Evolutionary conservation across 2,888 invertebrate species (phyloP).

Genomic region (Nomada lathburiana): DNA sequence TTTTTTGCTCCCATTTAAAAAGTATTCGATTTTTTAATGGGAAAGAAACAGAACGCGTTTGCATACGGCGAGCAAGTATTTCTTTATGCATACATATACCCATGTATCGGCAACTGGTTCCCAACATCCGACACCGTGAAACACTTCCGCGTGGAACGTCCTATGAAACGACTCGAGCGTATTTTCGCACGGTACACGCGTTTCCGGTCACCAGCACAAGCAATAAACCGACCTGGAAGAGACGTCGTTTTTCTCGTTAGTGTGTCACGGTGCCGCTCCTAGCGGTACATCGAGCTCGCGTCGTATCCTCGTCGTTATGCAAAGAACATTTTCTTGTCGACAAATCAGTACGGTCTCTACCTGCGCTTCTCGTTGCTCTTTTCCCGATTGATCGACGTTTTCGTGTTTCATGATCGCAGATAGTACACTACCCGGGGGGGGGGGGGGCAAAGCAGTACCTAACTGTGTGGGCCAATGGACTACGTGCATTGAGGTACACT

Average conservation of each 20-base stretch:
- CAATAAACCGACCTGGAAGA: conserved; percentile 42
- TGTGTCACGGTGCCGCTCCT: conserved; percentile 74
- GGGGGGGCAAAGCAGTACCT: no score
- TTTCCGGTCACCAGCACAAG: conserved; percentile 53
- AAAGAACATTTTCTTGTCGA: conserved; percentile 62
- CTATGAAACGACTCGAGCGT: background rate
- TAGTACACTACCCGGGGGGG: background rate
- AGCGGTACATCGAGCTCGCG: conserved; percentile 60
- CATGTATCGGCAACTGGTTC: no score
- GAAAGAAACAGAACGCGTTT: background rate
- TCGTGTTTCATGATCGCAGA: background rate
- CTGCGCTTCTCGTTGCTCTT: background rate
- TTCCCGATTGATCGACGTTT: background rate
- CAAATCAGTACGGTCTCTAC: conserved; percentile 47
- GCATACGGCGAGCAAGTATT: background rate
- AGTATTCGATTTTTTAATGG: no score
- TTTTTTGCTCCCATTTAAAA: background rate
- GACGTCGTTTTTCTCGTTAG: conserved; percentile 64
- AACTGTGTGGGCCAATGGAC: no score
- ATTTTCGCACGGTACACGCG: background rate
- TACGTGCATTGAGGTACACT: no score
- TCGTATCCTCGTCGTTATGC: conserved; percentile 65
- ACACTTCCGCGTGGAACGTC: background rate
- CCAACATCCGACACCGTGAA: background rate
- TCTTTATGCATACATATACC: no score